Percentiles rank a stretch among this genome's conserved stretches.
Conservation (phyloP, 2,797 vertebrate species). For the Syndactyla subalaris region DNA sequence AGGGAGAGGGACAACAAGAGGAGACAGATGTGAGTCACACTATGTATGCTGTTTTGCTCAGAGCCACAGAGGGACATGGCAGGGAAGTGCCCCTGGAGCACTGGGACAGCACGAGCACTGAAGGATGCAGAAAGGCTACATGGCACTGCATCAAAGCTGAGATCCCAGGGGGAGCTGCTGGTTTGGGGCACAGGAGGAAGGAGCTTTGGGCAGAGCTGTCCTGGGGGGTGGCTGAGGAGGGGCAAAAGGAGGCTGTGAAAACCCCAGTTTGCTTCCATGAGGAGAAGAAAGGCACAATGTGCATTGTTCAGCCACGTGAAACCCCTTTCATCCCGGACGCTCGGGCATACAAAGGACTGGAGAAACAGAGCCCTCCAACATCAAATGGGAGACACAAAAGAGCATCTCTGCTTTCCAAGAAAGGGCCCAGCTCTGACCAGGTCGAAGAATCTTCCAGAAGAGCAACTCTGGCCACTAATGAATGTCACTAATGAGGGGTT, state of each 20-base stretch:
- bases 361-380: constrained; percentile 2
- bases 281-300: constrained; percentile 1
- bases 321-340: background rate
- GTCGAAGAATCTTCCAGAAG: constrained; percentile 18
- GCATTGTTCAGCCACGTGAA: background rate
- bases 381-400: background rate
- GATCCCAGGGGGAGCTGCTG: background rate
- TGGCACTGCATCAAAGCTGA: background rate
- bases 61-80: background rate
- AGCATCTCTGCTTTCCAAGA: constrained; percentile 37
- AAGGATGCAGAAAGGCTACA: background rate
- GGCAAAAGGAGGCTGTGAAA: background rate
- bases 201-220: background rate
- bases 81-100: background rate
- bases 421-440: background rate
- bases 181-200: background rate
- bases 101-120: background rate
- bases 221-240: background rate
- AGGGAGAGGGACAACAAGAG: background rate
- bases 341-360: background rate
- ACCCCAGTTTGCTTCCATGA: background rate
- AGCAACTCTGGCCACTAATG: background rate
- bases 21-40: background rate
- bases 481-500: background rate
- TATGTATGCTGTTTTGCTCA: background rate